phyloP scores from a whole-genome alignment of 2,113 vertebrate genomes.

The Columba janthina region DNA sequence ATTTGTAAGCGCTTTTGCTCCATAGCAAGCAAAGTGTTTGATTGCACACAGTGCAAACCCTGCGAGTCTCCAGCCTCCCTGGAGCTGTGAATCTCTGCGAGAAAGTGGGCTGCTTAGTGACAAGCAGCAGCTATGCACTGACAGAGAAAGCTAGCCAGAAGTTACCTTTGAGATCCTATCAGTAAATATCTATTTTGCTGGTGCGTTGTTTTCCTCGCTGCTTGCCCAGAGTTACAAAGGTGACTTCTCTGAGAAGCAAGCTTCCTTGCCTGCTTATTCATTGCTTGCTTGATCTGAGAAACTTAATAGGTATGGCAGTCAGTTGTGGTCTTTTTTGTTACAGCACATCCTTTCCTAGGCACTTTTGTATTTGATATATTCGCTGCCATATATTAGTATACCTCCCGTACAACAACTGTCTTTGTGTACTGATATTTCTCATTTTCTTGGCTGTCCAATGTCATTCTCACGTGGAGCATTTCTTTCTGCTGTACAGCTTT shows the following conservation, averaged over 20 bases:
- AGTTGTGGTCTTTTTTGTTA: background rate
- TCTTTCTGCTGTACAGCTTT: background rate
- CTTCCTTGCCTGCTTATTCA: background rate
- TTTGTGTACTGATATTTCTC: background rate
- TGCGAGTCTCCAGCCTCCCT: background rate
- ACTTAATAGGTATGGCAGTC: background rate
- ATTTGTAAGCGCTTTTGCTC: slow-evolving; percentile 39
- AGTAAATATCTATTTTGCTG: background rate
- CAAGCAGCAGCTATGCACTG: background rate
- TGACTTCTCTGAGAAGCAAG: background rate
- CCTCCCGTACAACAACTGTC: background rate
- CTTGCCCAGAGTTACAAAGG: background rate
- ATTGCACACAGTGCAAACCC: slow-evolving; percentile 7
- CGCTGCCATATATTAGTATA: background rate
- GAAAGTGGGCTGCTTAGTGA: background rate
- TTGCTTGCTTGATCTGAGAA: background rate
- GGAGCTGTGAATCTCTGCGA: background rate
- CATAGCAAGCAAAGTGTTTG: background rate
- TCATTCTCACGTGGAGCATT: background rate
- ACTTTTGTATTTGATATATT: background rate
- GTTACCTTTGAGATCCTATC: background rate
- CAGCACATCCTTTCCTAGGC: background rate
- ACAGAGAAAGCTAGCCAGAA: background rate
- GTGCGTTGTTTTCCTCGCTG: rapidly evolving
- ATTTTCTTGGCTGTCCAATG: background rate